Base-by-base conservation (phyloP, 2,888 invertebrate species). In the Halictus ligatus region DNA sequence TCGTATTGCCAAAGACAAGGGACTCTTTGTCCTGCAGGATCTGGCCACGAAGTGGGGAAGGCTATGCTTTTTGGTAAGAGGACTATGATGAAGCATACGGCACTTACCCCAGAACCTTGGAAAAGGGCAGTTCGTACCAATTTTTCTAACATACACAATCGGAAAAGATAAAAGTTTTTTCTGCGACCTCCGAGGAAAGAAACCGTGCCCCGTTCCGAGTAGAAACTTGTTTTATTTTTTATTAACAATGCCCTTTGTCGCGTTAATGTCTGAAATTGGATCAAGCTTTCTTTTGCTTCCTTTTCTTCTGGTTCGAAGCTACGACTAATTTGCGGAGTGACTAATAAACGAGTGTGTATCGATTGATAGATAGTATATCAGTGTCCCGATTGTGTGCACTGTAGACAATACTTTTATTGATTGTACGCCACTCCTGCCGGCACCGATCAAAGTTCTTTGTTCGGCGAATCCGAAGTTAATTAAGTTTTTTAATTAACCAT, bases 341-440 rank as follows among this genome's bases (percentile, higher is more conserved):
- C 13, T 35, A 54, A 82, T 48, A 50, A 72, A 46, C 43, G 10
- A 69, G 25, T 29, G 69, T 48, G 12, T 46, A 15, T 25, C 43
- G 12, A 48, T 40, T 1, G 43, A 35, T 54, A 69, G 40, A 67
- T 35, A 15, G n/a, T 35, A 80, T 74, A 76, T 83, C 64, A 60
- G n/a, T 46, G 15, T 48, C 46, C n/a, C 12, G 12, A 60, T 72
- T 25, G 50, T 82, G 69, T 75, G 35, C 43, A 21, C 4, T 29
- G 29, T 25, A 40, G 69, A 73, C 21, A 21, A 13, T 75, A 58
- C 72, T 75, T 73, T 78, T 72, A 71, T 77, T 48, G 75, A 84
- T 88, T 80, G 50, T 13, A 0, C 35, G 43, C 40, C 43, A 35
- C 78, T 79, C 78, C 71, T 86, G 71, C 29, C 54, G 40, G 60